Base-by-base conservation (phyloP, 2,113 vertebrate species). In the Colinus virginianus region DNA sequence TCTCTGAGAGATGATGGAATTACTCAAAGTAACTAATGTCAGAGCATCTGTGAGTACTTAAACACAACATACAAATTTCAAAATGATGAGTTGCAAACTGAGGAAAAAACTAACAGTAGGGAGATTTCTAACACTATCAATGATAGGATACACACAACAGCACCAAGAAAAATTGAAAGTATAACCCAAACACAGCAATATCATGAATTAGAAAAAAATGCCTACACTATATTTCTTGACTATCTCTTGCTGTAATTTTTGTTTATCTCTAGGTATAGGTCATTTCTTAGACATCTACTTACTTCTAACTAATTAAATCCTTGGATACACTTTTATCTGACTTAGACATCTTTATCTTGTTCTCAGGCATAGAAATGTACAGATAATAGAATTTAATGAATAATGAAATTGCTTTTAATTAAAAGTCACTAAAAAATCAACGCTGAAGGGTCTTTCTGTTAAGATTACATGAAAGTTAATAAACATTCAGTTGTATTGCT, bases 401-500 rank as follows among this genome's bases (percentile, higher is more conserved):
- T 63, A 40, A 40, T 26, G 16, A 40, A 63, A 63, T 63, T 63
- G 23, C 8, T 71, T 84, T 94, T 93, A 87, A 90, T 91, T 88
- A 90, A 76, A 91, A 83, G 11, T 67, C 22, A 62, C 38, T 90
- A 38, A n/a, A 75, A 90, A 93, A 84, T 72, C 61, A 67, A 22
- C 42, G 66, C 16, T 76, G 53, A 86, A 68, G 20, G 59, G 13
- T 63, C 45, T 87, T 25, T 23, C 45, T 82, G 10, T 80, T 92
- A 75, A 36, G 53, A 87, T 91, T 82, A 75, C 62, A 84, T 23
- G 38, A 72, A 79, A 94, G 12, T 81, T 94, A 89, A 84, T 84
- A 89, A 90, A 79, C 26, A n/a, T 34, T 78, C 22, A 26, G 85
- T 85, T 87, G 43, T 40, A 32, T 81, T 76, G 5, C 46, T 94